Evolutionary conservation across 2,113 vertebrate genomes (phyloP), one percentile per base, ranked within the genome.

Genomic region (Trematomus loennbergii): DNA sequence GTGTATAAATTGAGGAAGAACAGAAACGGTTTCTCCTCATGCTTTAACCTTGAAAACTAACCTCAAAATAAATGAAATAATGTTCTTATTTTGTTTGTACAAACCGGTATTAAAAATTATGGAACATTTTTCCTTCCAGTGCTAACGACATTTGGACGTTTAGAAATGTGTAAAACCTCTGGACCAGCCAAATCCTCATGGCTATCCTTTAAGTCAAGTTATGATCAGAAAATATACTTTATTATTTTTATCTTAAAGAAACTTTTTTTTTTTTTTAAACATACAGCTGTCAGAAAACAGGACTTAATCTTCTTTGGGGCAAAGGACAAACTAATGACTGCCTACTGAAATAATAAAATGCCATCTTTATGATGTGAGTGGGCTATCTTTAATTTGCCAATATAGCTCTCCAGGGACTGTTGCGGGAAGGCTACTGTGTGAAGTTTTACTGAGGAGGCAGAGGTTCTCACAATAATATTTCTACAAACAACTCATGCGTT

Each of bases 121-220:
- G 69, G 80, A 84, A 73, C 20, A 53, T 86, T 85, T 80, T 80
- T 62, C 53, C 75, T 84, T 58, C 70, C 78, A 78, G 73, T 70
- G 54, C 53, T 79, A 74, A 88, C 91, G 90, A 89, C 87, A 88
- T 81, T 83, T 85, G 87, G 83, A 88, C 68, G 83, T 62, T 82
- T 79, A 86, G 79, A 82, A 78, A 86, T 92, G 77, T 88, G 53
- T 79, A 68, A 86, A 85, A 85, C 66, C 78, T 72, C 82, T 55
- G 55, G 72, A 86, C 54, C 77, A 81, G 89, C 86, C 83, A 92
- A 88, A 77, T 78, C 78, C 79, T 93, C 83, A 79, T 79, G 57
- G 75, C 83, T 88, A 79, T 86, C 89, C 84, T 91, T 79, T 84
- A 79, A 72, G 76, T 91, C 81, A 89, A 90, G 89, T 82, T 78